phyloP scores from a whole-genome alignment of 2,113 vertebrate species.

The Nyctibius bracteatus region DNA sequence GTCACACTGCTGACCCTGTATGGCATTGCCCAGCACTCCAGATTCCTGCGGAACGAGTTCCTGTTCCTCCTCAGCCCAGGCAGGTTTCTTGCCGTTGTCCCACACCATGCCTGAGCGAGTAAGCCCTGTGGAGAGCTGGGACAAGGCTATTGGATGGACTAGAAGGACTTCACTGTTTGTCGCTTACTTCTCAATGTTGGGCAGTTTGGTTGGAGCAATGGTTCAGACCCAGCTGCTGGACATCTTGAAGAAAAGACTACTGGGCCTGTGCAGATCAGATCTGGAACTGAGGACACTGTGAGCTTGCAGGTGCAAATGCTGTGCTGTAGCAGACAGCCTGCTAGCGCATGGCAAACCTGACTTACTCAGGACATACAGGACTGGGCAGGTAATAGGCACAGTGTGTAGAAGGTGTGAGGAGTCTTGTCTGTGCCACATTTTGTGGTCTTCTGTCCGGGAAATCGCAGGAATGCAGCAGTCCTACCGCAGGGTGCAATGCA shows the following conservation, averaged over 20 bases:
- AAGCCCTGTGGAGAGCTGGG: not conserved
- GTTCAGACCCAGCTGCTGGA: not conserved
- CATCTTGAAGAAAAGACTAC: not conserved
- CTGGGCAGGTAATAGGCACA: not conserved
- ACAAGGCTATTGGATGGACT: not conserved
- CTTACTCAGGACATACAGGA: not conserved
- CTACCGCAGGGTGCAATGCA: not conserved
- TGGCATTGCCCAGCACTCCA: not conserved
- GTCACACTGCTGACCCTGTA: not conserved
- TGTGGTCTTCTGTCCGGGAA: not conserved
- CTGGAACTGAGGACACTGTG: not conserved
- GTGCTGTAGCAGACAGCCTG: not conserved
- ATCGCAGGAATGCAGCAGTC: not conserved
- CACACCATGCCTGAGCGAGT: not conserved
- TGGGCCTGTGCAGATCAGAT: not conserved
- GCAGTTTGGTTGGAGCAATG: not conserved
- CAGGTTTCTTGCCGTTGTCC: not conserved
- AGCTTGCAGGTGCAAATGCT: not conserved
- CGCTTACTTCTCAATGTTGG: fast-evolving
- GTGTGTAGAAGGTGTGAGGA: not conserved
- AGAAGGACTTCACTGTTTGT: not conserved
- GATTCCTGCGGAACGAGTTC: not conserved
- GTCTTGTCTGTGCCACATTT: not conserved
- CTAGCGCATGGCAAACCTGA: not conserved
- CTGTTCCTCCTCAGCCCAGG: not conserved